A percentile compares a stretch with the other conserved stretches of the same genome.
Conservation (phyloP, 1,140 invertebrate genomes). For the Pachyrhynchus sulphureomaculatus region DNA sequence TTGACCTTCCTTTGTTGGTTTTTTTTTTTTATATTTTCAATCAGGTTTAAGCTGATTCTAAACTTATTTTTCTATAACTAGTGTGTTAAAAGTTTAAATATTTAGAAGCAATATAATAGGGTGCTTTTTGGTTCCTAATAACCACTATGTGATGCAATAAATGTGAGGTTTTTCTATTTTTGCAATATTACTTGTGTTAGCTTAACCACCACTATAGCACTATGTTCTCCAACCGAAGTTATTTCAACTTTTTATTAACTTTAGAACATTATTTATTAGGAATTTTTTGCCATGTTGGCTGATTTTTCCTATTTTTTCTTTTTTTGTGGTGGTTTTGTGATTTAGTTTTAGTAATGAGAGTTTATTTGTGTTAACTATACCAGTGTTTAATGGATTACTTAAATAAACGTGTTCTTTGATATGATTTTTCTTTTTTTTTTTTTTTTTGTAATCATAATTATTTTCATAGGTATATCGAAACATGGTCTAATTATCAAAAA, state of each 20-base stretch:
- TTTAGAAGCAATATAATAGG: not conserved
- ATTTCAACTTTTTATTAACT: not conserved
- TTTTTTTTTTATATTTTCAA: not conserved
- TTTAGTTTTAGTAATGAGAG: constrained; percentile 24
- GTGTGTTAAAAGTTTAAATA: too few relatives aligned
- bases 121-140: constrained; percentile 21
- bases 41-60: constrained; percentile 2
- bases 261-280: constrained; percentile 6
- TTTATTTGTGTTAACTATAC: constrained; percentile 20
- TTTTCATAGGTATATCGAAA: too few relatives aligned
- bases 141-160: constrained; percentile 16
- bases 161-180: constrained; percentile 2
- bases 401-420: too few relatives aligned
- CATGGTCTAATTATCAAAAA: too few relatives aligned
- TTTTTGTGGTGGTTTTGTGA: constrained; percentile 25
- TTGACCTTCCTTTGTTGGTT: too few relatives aligned
- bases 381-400: too few relatives aligned
- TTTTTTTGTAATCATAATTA: too few relatives aligned
- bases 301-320: not conserved
- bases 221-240: not conserved
- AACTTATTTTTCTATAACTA: too few relatives aligned
- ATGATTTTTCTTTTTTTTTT: too few relatives aligned
- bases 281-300: not conserved
- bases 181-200: constrained; percentile 6
- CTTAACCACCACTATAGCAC: not conserved